Conservation (phyloP, 1,140 invertebrate species). For the Micrasema longulum region DNA sequence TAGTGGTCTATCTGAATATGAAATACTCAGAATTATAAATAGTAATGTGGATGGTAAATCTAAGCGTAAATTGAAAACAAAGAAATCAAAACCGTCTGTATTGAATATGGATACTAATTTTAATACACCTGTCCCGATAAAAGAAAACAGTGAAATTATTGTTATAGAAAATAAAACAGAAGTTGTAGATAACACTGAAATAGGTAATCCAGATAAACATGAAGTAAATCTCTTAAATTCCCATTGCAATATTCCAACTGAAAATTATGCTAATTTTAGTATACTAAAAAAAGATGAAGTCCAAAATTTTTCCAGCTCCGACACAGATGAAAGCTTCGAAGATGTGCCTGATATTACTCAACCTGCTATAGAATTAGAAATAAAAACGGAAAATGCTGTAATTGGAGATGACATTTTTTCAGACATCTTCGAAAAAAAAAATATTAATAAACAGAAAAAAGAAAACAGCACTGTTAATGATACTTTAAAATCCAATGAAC, state of each 20-base stretch:
- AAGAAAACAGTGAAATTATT: too few relatives aligned
- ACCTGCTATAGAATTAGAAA: conserved; percentile 18
- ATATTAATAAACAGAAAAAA: conserved; percentile 44
- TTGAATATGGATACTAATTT: not conserved
- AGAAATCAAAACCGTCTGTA: conserved; percentile 49
- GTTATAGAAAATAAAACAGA: too few relatives aligned
- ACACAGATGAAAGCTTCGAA: conserved; percentile 70
- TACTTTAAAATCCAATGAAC: too few relatives aligned
- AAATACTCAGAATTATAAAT: conserved; percentile 73
- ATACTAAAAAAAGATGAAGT: too few relatives aligned
- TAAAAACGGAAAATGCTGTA: conserved; percentile 49
- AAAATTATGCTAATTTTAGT: too few relatives aligned
- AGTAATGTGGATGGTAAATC: conserved; percentile 58
- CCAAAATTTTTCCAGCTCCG: conserved; percentile 54
- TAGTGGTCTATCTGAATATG: conserved; percentile 77
- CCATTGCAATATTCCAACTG: too few relatives aligned
- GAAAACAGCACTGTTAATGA: too few relatives aligned
- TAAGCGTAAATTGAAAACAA: too few relatives aligned
- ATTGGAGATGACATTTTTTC: conserved; percentile 77
- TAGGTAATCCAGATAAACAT: not conserved
- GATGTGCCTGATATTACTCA: conserved; percentile 64
- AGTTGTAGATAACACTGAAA: not conserved
- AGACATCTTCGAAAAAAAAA: conserved; percentile 68
- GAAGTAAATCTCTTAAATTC: not conserved
- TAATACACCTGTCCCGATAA: not conserved